Base-by-base conservation (phyloP, 2,113 vertebrate species). In the Nibea albiflora region DNA sequence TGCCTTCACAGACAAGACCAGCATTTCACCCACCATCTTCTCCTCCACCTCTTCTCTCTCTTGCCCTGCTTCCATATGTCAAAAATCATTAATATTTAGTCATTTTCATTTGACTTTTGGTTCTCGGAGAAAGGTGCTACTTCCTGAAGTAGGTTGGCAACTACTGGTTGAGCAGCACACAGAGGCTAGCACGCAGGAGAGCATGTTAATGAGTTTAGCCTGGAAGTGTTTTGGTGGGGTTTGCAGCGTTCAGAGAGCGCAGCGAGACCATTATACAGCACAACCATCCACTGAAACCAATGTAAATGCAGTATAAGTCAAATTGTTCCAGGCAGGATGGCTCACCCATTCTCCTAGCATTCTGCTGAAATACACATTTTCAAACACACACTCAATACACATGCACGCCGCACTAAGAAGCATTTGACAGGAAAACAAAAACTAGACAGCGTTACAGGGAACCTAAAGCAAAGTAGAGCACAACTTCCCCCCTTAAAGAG, bases 391-490 rank as follows among this genome's bases (percentile, higher is more conserved):
- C n/a, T 28, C 31, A 11, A 54, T 31, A 7, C 46, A 26, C 19
- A 20, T 42, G 61, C 12, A 24, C 65, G 35, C 39, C 42, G 19
- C 5, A 15, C 19, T 62, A 47, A 73, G 57, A 73, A 78, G 17
- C 11, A 22, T 76, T 64, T 80, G 70, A 82, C 81, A 77, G 72
- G 57, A 65, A 90, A 82, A 88, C 77, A 88, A 85, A 86, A 87
- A 72, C 31, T 73, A 71, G 47, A 83, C 61, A 76, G 74, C 19
- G 2, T 66, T 53, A 78, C 61, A 28, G 50, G 31, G 60, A 83
- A 65, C 31, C 26, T 26, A 49, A 71, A 79, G 79, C 50, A 82
- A 87, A 90, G 72, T 79, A 46, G 75, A 88, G 61, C 83, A 61
- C 71, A 73, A 67, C 64, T 44, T 47, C 15, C 67, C 71, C 60